Conservation (phyloP, 2,113 vertebrate genomes). For the Martes martes region DNA sequence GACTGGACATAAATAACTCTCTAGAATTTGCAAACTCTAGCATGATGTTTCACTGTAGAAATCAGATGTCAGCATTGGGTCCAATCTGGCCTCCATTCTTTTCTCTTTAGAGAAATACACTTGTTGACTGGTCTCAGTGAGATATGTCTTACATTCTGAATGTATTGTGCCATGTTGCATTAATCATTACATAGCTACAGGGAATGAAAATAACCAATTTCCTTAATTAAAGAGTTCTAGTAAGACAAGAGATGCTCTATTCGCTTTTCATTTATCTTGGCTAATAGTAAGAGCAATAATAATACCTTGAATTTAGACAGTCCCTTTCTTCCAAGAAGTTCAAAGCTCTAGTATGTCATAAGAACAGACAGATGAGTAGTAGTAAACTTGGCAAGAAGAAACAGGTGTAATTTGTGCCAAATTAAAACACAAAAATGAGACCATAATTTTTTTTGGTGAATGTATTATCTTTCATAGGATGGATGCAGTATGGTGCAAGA, state of each 20-base stretch:
- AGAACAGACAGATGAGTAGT: constrained; percentile 33
- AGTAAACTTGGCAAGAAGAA: constrained; percentile 47
- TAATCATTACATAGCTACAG: constrained; percentile 51
- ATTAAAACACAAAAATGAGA: constrained; percentile 35
- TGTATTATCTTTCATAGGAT: not conserved
- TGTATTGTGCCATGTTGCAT: not conserved
- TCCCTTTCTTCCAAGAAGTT: constrained; percentile 57
- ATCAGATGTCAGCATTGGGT: not conserved
- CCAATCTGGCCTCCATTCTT: not conserved
- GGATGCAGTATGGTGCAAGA: not conserved
- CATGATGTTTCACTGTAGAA: not conserved
- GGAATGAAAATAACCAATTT: constrained; percentile 62
- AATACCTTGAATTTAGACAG: constrained; percentile 55
- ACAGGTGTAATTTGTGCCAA: constrained; percentile 33
- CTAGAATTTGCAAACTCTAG: constrained; percentile 9
- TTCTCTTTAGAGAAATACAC: not conserved
- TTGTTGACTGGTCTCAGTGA: not conserved
- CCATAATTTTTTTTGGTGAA: constrained; percentile 4
- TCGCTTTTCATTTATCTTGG: constrained; percentile 68
- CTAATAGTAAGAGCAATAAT: constrained; percentile 44
- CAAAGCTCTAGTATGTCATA: constrained; percentile 59
- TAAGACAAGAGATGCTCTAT: constrained; percentile 64
- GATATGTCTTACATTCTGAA: not conserved
- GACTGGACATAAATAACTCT: not conserved
- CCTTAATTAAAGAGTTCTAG: constrained; percentile 52